These are phyloP conservation scores for Triplophysa yarkandensis DNA, from an alignment of 2,797 vertebrate genomes.

Conservation along the genomic window DNA sequence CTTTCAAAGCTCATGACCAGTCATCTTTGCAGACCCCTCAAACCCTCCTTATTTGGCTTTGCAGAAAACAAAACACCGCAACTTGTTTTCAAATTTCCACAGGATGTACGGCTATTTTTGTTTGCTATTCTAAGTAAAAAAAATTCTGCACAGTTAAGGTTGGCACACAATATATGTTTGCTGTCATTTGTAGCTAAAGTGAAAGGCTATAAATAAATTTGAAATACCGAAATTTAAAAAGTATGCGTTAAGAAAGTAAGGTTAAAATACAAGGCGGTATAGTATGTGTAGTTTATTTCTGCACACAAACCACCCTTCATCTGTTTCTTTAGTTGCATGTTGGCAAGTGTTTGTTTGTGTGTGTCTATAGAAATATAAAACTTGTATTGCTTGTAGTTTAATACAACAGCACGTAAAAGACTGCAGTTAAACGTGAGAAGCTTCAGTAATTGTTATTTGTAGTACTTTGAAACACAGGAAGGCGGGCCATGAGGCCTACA, in stretches of 20 bases:
- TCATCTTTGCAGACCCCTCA: not conserved
- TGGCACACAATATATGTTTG: not conserved
- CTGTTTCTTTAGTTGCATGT: not conserved
- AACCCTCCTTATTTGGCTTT: constrained; percentile 9
- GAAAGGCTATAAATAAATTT: not conserved
- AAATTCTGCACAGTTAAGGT: not conserved
- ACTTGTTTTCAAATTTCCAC: constrained; percentile 48
- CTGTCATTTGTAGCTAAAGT: not conserved
- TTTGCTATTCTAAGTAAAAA: not conserved
- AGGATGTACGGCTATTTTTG: constrained; percentile 44
- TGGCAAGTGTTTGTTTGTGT: not conserved
- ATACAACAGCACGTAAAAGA: not conserved
- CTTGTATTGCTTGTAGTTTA: not conserved
- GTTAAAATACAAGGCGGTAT: too few species aligned
- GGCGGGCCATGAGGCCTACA: not conserved
- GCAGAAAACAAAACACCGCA: constrained; percentile 35
- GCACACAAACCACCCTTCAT: not conserved
- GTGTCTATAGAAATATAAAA: too few species aligned
- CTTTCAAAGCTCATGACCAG: not conserved
- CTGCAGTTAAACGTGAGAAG: not conserved
- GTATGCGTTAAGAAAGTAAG: not conserved
- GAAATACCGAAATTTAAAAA: too few species aligned
- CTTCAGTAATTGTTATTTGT: too few species aligned
- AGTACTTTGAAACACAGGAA: not conserved
- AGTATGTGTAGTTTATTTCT: not conserved